Percentiles rank a stretch among this genome's conserved stretches.
Conservation (phyloP, 2,113 vertebrate species). For the Bufo gargarizans region DNA sequence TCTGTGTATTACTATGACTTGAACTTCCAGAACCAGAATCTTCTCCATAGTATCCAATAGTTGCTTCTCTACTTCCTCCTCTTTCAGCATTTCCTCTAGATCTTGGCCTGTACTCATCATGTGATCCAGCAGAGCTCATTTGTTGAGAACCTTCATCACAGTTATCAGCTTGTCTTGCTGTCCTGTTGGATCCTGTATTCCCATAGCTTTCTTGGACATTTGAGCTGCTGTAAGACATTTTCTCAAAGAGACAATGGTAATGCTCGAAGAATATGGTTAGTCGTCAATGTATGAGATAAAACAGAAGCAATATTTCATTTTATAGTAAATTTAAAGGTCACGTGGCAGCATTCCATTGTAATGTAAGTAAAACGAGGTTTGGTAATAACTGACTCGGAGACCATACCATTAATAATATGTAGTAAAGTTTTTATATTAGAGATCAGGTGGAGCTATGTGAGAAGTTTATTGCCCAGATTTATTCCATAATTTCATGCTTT, state of each 20-base stretch:
- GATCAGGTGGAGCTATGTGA: constrained; percentile 23
- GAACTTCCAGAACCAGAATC: constrained; percentile 5
- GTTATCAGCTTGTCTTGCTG: neutral
- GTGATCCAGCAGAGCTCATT: neutral
- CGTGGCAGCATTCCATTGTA: neutral
- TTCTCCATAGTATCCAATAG: neutral
- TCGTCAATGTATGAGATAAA: neutral
- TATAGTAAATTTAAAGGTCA: constrained; percentile 17
- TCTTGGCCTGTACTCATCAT: neutral
- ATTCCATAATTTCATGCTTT: constrained; percentile 12
- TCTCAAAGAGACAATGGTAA: neutral
- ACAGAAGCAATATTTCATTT: neutral
- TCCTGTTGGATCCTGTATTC: neutral
- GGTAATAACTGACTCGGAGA: constrained; percentile 22
- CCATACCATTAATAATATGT: neutral
- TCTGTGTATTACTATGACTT: neutral
- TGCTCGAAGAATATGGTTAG: neutral
- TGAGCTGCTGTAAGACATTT: constrained; percentile 21
- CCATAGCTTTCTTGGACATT: neutral
- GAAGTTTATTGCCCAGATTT: constrained; percentile 6
- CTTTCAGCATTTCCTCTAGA: neutral
- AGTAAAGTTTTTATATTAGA: constrained; percentile 8
- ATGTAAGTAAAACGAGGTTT: constrained; percentile 2
- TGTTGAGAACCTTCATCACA: neutral
- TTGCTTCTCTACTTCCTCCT: neutral